Evolutionary conservation across 1,140 invertebrate species (phyloP).

Genomic region (Papilio dardanus): DNA sequence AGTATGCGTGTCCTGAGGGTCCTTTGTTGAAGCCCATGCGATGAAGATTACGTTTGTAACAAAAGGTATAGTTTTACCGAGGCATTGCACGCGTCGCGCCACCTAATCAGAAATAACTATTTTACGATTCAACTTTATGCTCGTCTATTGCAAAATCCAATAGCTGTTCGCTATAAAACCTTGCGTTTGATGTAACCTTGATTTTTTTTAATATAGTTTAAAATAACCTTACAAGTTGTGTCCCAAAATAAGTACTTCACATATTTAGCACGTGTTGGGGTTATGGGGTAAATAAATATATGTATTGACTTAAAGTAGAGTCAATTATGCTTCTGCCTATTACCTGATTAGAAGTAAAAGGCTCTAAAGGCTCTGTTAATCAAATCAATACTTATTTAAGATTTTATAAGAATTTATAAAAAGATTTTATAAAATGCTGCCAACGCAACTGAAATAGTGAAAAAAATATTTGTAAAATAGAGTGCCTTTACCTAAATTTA

Average conservation of each 20-base stretch:
- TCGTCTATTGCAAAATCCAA: slow-evolving; percentile 60
- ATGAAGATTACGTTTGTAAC: slow-evolving; percentile 30
- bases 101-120: slow-evolving; percentile 62
- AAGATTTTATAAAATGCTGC: not conserved
- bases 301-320: not conserved
- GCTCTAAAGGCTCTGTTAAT: not conserved
- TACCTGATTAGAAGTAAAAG: not conserved
- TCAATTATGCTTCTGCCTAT: not conserved
- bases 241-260: not conserved
- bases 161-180: slow-evolving; percentile 54
- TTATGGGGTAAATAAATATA: not conserved
- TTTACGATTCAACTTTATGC: slow-evolving; percentile 65
- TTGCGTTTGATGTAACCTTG: slow-evolving; percentile 35
- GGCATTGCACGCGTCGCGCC: slow-evolving; percentile 43
- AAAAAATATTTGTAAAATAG: no score
- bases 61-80: slow-evolving; percentile 45
- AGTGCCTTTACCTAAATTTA: no score
- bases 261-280: not conserved
- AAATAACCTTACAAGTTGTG: not conserved
- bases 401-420: no score
- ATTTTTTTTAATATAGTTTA: slow-evolving; percentile 11
- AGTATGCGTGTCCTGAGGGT: not conserved
- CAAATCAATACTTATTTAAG: no score
- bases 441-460: not conserved
- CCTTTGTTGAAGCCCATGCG: not conserved